Evolutionary conservation across 2,797 vertebrate genomes (phyloP).

Genomic region (Zonotrichia albicollis): DNA sequence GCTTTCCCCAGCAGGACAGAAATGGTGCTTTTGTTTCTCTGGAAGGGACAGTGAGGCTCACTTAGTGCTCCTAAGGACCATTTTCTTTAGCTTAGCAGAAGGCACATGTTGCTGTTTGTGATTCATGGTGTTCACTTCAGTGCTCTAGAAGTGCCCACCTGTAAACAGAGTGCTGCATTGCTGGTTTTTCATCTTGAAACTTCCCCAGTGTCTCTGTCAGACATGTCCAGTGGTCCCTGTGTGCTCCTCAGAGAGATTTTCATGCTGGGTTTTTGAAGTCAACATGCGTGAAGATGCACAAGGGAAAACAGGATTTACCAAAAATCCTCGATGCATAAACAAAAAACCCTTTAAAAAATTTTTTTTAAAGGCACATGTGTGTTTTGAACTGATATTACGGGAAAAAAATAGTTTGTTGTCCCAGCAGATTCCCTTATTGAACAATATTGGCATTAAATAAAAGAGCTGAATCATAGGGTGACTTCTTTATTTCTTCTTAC

Average conservation of each 20-base stretch:
- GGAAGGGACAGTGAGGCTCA: not conserved
- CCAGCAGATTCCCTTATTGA: constrained; percentile 78
- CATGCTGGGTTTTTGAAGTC: constrained; percentile 3
- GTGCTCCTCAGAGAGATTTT: not conserved
- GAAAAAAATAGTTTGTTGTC: constrained; percentile 60
- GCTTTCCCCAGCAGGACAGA: not conserved
- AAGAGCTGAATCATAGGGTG: constrained; percentile 82
- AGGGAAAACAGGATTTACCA: constrained; percentile 13
- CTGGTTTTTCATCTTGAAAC: not conserved
- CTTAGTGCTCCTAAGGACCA: not conserved
- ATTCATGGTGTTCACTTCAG: not conserved
- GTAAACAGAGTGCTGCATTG: not conserved
- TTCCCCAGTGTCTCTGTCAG: not conserved
- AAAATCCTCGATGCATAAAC: constrained; percentile 8
- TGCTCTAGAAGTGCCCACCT: not conserved
- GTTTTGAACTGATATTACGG: constrained; percentile 9
- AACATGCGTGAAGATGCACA: not conserved
- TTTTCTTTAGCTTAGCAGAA: not conserved
- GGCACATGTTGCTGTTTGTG: not conserved
- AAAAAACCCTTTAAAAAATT: not conserved
- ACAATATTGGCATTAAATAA: constrained; percentile 84
- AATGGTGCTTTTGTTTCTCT: not conserved
- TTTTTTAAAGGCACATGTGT: not conserved
- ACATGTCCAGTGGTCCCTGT: not conserved
- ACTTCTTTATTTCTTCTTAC: constrained; percentile 84